These are phyloP conservation scores for Huso huso DNA, from an alignment of 2,797 vertebrate species.

Conservation along the genomic window DNA sequence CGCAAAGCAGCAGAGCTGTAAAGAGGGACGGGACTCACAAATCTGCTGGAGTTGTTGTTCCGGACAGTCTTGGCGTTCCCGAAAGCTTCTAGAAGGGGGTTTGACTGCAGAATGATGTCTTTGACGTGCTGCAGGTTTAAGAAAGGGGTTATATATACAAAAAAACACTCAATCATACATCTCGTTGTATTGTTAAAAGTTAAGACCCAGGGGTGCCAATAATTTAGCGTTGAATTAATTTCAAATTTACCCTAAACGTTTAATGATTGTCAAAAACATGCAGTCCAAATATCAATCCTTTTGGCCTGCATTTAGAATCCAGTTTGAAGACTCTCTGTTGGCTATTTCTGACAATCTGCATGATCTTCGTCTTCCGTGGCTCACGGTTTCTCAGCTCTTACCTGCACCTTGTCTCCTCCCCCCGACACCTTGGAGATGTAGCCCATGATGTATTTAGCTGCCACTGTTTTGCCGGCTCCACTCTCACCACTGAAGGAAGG, in stretches of 20 bases:
- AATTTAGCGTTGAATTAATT: too few species aligned
- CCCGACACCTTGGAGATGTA: constrained; percentile 98
- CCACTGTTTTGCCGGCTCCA: constrained; percentile 93
- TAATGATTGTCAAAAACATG: too few species aligned
- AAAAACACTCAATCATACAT: too few species aligned
- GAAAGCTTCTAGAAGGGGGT: constrained; percentile 90
- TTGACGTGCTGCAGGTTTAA: constrained; percentile 77
- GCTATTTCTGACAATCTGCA: too few species aligned
- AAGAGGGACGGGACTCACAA: constrained; percentile 65
- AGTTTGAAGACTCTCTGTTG: too few species aligned
- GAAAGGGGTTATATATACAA: not conserved
- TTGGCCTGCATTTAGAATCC: too few species aligned
- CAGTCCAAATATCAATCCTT: too few species aligned
- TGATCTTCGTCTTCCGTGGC: not conserved
- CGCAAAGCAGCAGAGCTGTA: too few species aligned
- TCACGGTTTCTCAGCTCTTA: constrained; percentile 33
- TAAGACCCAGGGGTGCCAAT: too few species aligned
- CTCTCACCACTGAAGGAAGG: constrained; percentile 75
- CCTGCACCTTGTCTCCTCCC: constrained; percentile 94
- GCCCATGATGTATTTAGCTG: constrained; percentile 97
- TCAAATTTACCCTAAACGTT: too few species aligned
- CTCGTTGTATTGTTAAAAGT: too few species aligned
- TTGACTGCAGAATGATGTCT: constrained; percentile 96
- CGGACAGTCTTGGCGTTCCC: constrained; percentile 94
- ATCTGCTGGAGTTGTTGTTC: constrained; percentile 97